Base-by-base conservation (phyloP, 2,888 invertebrate species). In the Athrips mouffetella region DNA sequence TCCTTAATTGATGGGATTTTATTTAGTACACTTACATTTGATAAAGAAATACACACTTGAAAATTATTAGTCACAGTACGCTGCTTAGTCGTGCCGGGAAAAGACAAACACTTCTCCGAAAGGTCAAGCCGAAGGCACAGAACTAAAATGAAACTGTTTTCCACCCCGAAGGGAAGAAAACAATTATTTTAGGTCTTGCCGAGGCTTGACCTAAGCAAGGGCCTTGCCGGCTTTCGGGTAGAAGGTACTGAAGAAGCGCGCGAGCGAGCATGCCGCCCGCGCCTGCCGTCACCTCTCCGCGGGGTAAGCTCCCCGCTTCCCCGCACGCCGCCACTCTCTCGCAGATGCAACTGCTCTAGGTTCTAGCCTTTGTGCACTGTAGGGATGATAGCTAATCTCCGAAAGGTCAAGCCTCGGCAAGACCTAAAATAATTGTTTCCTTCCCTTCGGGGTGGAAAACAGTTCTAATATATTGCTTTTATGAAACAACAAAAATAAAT, bases 391-490 rank as follows among this genome's bases (percentile, higher is more conserved):
- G n/a, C 20, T 37, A 10, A 37, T 37, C 37, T 37, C 37, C 37
- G 37, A 37, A 37, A 21, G 37, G 37, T 37, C 37, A 37, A 37
- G 37, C 37, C 35, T 35, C 18, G 35, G 35, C 35, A 16, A 10
- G 35, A 35, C 35, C 35, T 18, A 39, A 39, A 20, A 50, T 50
- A 50, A 47, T 18, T 23, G 47, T 50, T 50, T 50, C 47, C 50
- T 50, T 40, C 50, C 50, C 50, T 50, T 40, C 25, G 50, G 41
- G 50, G 50, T n/a, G 50, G 50, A 50, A 50, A 50, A 47, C 47
- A 23, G 35, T 35, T 13, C 4, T 50, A 50, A n/a, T n/a, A n/a
- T n/a, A n/a, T n/a, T n/a, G n/a, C n/a, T n/a, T n/a, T n/a, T n/a
- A n/a, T n/a, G n/a, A n/a, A n/a, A n/a, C n/a, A n/a, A n/a, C n/a